phyloP scores from a whole-genome alignment of 2,113 vertebrate species.

The Machaerirhynchus nigripectus region DNA sequence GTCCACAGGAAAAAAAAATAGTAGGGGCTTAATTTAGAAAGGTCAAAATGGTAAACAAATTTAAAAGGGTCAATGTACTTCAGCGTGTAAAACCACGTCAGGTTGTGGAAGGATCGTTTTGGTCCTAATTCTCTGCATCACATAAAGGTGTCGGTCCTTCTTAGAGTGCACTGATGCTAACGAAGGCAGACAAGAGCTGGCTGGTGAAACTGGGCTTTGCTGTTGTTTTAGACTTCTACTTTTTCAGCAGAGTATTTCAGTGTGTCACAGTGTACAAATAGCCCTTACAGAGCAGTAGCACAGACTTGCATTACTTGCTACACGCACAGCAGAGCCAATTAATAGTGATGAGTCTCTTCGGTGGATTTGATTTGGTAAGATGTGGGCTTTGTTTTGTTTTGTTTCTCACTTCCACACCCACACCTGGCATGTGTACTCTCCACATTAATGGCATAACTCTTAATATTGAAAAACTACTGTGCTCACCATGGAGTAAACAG shows the following conservation, averaged over 20 bases:
- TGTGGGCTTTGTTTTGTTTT: neutral
- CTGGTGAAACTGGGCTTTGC: conserved; percentile 1
- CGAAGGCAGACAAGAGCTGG: conserved; percentile 59
- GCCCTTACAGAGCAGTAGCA: neutral
- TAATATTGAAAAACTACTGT: neutral
- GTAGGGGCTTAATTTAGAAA: conserved; percentile 36
- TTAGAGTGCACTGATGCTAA: conserved; percentile 63
- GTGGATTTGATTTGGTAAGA: conserved; percentile 32
- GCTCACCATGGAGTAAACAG: neutral
- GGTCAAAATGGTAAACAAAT: conserved; percentile 66
- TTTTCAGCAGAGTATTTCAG: conserved; percentile 36
- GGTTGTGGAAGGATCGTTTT: conserved; percentile 52
- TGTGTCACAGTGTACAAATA: conserved; percentile 36
- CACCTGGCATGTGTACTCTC: neutral
- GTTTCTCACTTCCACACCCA: neutral
- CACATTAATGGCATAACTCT: neutral
- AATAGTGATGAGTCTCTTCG: conserved; percentile 34
- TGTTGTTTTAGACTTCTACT: neutral
- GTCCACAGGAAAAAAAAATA: conserved; percentile 6
- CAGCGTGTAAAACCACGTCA: conserved; percentile 34
- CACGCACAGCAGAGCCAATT: conserved; percentile 16
- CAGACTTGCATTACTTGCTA: neutral
- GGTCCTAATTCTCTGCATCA: conserved; percentile 63
- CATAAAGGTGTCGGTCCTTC: conserved; percentile 23
- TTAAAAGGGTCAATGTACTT: conserved; percentile 57